Evolutionary conservation across 2,888 invertebrate genomes (phyloP), one percentile per base, ranked within the genome.

Genomic region (Nematopogon swammerdamellus): DNA sequence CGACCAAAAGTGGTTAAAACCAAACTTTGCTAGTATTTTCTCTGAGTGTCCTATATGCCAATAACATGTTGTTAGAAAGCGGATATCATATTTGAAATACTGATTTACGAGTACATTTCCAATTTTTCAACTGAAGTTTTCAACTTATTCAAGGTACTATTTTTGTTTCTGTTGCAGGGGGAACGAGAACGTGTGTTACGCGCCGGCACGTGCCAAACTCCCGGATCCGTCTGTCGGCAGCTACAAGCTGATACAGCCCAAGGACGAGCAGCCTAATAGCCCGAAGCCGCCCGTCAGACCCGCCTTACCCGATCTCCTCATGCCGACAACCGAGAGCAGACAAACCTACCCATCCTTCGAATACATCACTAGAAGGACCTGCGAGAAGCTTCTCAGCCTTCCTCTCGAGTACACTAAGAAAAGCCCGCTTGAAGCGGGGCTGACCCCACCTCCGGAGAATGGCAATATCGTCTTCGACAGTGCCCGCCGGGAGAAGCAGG

Each of bases 221-320:
- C 44, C 44, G 2, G 44, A 44, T 8, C 44, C 44, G 3, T 18
- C 44, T 17, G 44, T 19, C 16, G 44, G 44, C 16, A 44, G 44
- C 44, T 44, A 44, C 44, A 44, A 44, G 14, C 44, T 44, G 11
- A 44, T 44, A 6, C 44, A 44, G 3, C 44, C 18, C 44, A 44
- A 44, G 19, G 44, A 44, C 44, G 44, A 44, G 44, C 43, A 4
- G 43, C 25, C 25, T 6, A 4, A 4, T 8, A 6, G 25, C 25
- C 36, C 36, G 11, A 8, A 8, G 14, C 36, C 36, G 36, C 18
- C 19, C 18, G 43, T 11, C 6, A 3, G 16, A 4, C 43, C 16
- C 6, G 44, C 19, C 11, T 17, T 44, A 2, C 44, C 44, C 5
- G 44, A 44, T n/a, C 44, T 44, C 3, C 44, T 44, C 16, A 6